Conservation (phyloP, 2,888 invertebrate genomes). For the Mermis nigrescens region DNA sequence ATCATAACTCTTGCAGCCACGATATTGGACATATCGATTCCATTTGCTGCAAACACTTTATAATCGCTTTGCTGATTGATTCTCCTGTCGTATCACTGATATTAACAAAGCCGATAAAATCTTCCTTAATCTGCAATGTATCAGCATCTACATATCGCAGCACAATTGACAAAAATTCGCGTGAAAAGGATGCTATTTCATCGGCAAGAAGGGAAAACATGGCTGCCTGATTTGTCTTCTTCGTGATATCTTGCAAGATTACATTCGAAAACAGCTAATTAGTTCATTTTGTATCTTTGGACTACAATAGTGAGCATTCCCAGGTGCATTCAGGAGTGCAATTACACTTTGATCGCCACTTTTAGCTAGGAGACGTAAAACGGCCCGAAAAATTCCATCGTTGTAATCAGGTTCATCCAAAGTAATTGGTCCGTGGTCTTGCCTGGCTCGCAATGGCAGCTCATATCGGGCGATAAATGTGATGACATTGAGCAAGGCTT, state of each 20-base stretch:
- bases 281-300: slow-evolving; percentile 5
- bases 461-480: slow-evolving; percentile 2
- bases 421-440: background rate
- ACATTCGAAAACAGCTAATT: background rate
- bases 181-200: background rate
- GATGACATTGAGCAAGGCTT: slow-evolving; percentile 2
- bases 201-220: background rate
- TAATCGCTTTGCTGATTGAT: background rate
- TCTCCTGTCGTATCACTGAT: background rate
- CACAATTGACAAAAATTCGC: background rate
- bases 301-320: slow-evolving; percentile 1
- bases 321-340: background rate
- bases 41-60: no score
- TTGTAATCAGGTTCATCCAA: background rate
- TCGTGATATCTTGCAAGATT: background rate
- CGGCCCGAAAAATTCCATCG: slow-evolving; percentile 4
- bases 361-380: background rate
- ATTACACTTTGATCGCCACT: background rate
- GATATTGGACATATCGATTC: background rate
- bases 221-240: background rate
- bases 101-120: slow-evolving; percentile 3
- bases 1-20: slow-evolving; percentile 5
- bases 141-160: slow-evolving; percentile 5
- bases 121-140: background rate
- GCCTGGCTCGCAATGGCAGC: background rate